These are phyloP conservation scores for Pandemis heparana DNA, from an alignment of 2,888 invertebrate genomes.

Conservation along the genomic window DNA sequence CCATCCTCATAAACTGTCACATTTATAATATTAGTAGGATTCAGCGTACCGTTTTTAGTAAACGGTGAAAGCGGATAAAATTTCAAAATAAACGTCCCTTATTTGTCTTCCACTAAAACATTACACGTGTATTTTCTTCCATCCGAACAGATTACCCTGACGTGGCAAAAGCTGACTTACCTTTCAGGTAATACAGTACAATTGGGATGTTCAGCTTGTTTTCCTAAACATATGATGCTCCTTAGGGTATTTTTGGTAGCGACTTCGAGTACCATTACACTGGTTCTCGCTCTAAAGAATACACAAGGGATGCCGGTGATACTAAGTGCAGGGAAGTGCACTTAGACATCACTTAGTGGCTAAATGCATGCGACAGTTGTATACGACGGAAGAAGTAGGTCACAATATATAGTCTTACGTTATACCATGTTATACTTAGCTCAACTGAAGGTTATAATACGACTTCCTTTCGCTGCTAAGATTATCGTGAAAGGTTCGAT, in stretches of 20 bases:
- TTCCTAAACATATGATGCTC: neutral
- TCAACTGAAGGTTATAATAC: neutral
- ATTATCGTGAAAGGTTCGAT: neutral
- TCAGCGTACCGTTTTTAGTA: neutral
- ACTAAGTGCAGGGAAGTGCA: neutral
- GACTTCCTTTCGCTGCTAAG: neutral
- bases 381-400: neutral
- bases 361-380: neutral
- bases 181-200: neutral
- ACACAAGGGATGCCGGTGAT: neutral
- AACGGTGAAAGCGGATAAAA: neutral
- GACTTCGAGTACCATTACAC: constrained; percentile 3
- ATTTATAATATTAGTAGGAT: too few species aligned
- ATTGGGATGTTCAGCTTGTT: neutral
- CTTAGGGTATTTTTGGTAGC: neutral
- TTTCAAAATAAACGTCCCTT: neutral
- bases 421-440: neutral
- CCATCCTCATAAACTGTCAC: neutral
- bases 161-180: neutral
- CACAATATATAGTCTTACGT: neutral
- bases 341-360: neutral
- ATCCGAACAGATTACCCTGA: neutral
- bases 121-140: neutral
- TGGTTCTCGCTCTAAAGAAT: neutral
- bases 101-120: neutral